Percentiles rank a stretch among this genome's conserved stretches.
phyloP scores from a whole-genome alignment of 2,888 invertebrate genomes.

The Drosophila helvetica region DNA sequence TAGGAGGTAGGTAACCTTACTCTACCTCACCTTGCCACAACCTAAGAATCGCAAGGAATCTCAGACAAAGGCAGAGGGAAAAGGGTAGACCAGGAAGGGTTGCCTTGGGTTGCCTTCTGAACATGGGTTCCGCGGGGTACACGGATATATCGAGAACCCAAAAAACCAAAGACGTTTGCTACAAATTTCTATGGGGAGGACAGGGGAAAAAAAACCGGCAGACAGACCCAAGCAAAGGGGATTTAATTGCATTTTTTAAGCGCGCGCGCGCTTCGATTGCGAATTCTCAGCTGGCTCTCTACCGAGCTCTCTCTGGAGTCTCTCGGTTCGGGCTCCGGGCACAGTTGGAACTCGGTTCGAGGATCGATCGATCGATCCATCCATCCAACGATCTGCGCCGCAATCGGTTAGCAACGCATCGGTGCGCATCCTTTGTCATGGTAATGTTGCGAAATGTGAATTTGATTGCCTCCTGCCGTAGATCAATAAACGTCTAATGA shows the following conservation, averaged over 20 bases:
- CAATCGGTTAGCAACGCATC: constrained; percentile 68
- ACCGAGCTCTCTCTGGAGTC: constrained; percentile 46
- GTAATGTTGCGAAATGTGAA: constrained; percentile 79
- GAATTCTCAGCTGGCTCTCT: constrained; percentile 71
- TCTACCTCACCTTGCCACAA: constrained; percentile 54
- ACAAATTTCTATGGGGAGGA: constrained; percentile 62
- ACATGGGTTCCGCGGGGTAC: background rate
- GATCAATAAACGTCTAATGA: constrained; percentile 74
- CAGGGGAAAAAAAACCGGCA: constrained; percentile 24
- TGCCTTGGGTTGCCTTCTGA: constrained; percentile 8
- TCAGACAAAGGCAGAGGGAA: constrained; percentile 22
- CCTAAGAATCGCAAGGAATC: constrained; percentile 34
- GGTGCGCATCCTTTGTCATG: constrained; percentile 72
- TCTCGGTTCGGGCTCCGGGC: background rate
- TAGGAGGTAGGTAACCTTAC: constrained; percentile 47
- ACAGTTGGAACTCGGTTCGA: constrained; percentile 28
- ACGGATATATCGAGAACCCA: constrained; percentile 17
- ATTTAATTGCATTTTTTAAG: constrained; percentile 77
- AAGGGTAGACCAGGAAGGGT: constrained; percentile 53
- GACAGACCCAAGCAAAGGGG: constrained; percentile 49
- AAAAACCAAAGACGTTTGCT: constrained; percentile 68
- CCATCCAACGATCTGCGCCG: constrained; percentile 47
- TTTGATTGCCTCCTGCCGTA: constrained; percentile 78
- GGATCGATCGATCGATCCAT: constrained; percentile 33
- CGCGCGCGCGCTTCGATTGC: constrained; percentile 72